Evolutionary conservation across 2,888 invertebrate species (phyloP), one percentile per base, ranked within the genome.

Genomic region (Gymnosoma rotundatum): DNA sequence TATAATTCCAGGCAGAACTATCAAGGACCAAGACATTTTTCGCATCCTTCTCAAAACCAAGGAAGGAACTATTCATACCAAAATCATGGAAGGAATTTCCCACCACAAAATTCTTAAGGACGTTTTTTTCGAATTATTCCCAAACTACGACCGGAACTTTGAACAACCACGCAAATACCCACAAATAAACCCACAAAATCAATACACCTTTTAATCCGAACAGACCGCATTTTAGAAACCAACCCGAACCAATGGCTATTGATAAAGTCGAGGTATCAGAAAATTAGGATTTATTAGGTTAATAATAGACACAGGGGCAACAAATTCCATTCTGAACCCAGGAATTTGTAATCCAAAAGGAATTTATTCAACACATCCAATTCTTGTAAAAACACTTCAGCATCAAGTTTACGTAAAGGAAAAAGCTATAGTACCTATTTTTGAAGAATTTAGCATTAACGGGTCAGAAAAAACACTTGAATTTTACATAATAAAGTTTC

Each of bases 231-330:
- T n/a, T 48, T 18, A n/a, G 7, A 48, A 48, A 25, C 42, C 48
- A 25, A 25, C 48, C 64, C n/a, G 48, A 64, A 64, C 64, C 48
- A 12, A 64, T 64, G 64, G 48, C 16, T 25, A 20, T 64, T n/a
- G n/a, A n/a, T n/a, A n/a, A n/a, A n/a, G n/a, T n/a, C n/a, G n/a
- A n/a, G n/a, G n/a, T n/a, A n/a, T n/a, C n/a, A n/a, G n/a, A n/a
- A 54, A 54, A 54, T 48, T 64, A 21, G 48, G 50, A 50, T 50
- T 20, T 14, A 14, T 36, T 6, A 67, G 54, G 38, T 25, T 67
- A 54, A 67, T 67, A n/a, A 67, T 54, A 67, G 67, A 54, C 38
- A 54, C 67, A 36, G 67, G 67, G 54, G 54, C 67, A 14, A 67
- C 52, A 12, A 67, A 67, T 38, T 67, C 52, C 38, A 67, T 67